These are phyloP conservation scores for Crypturellus tataupa DNA, from an alignment of 2,797 vertebrate genomes.

Conservation along the genomic window DNA sequence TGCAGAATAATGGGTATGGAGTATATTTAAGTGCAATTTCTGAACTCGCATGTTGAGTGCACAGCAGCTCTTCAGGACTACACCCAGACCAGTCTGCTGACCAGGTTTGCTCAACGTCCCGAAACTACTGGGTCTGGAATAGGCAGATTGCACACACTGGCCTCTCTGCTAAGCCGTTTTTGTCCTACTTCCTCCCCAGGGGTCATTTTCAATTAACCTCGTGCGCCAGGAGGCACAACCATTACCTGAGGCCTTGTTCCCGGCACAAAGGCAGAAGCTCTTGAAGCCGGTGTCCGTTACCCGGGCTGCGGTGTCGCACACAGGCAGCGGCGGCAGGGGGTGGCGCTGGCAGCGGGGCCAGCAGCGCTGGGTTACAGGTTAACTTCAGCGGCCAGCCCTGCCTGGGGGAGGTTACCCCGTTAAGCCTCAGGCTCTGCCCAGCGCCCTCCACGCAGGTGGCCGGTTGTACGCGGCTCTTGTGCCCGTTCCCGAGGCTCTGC, in stretches of 20 bases:
- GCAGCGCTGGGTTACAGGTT: not conserved
- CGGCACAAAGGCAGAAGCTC: not conserved
- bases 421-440: accelerated
- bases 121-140: not conserved
- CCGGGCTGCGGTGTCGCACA: not conserved
- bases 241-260: not conserved
- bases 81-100: not conserved
- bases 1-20: not conserved
- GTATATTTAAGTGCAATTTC: not conserved
- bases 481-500: not conserved
- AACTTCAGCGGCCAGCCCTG: constrained; percentile 1
- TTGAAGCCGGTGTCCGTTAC: not conserved
- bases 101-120: not conserved
- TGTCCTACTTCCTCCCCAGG: not conserved
- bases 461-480: not conserved
- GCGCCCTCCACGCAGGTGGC: accelerated
- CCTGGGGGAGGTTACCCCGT: not conserved
- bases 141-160: not conserved
- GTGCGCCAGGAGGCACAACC: not conserved
- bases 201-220: not conserved
- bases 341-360: not conserved
- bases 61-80: not conserved
- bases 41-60: not conserved
- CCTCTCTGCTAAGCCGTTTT: not conserved
- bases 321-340: not conserved